These are phyloP conservation scores for Drosophila cognata DNA, from an alignment of 2,888 invertebrate genomes.

Conservation along the genomic window DNA sequence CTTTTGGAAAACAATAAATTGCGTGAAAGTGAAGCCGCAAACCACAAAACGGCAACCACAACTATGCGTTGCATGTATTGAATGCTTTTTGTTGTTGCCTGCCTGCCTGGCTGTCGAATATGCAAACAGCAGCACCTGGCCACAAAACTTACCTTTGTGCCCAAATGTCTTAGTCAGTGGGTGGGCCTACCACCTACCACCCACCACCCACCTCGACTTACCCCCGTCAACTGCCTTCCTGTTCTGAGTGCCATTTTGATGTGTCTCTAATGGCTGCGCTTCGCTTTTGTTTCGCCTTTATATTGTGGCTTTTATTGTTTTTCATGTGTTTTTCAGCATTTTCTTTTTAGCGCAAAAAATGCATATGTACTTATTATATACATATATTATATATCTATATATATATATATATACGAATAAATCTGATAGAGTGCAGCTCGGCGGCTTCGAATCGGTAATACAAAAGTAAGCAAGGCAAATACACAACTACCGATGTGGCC, in stretches of 20 bases:
- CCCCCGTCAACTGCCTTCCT: background rate
- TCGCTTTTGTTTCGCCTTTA: constrained; percentile 71
- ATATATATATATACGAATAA: constrained; percentile 6
- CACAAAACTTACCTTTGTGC: constrained; percentile 1
- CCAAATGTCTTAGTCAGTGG: background rate
- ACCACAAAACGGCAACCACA: constrained; percentile 46
- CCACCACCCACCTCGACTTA: background rate
- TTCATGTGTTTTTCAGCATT: constrained; percentile 55
- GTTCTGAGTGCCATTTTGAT: constrained; percentile 75
- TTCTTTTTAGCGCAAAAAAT: constrained; percentile 13
- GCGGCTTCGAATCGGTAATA: constrained; percentile 36
- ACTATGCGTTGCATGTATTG: constrained; percentile 62
- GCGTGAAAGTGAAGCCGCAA: constrained; percentile 61
- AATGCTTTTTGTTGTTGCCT: constrained; percentile 32
- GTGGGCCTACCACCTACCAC: background rate
- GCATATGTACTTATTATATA: constrained; percentile 11
- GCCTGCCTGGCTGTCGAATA: constrained; percentile 29
- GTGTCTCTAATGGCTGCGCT: constrained; percentile 75
- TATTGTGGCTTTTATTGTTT: constrained; percentile 64
- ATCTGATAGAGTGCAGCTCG: constrained; percentile 11
- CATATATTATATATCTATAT: constrained; percentile 2
- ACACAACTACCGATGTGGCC: constrained; percentile 39
- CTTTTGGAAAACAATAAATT: constrained; percentile 59
- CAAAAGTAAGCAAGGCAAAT: constrained; percentile 24
- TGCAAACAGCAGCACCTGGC: background rate